Evolutionary conservation across 23 tunicate species (phyloP).

Genomic region (Trididemnum nubilum): DNA sequence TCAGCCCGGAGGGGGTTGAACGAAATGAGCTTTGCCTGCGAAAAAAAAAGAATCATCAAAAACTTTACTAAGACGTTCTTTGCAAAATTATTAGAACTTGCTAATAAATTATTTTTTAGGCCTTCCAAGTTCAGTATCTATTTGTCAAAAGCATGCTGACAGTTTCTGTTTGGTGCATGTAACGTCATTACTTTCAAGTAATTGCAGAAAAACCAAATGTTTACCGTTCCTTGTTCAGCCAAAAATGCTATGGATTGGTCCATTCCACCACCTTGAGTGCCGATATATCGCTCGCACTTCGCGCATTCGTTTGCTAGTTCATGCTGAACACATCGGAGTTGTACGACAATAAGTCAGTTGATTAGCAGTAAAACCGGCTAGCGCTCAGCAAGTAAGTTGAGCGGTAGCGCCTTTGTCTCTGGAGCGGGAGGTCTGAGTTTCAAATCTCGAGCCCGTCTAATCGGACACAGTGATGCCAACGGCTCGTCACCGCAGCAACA

Average conservation of each 20-base stretch:
- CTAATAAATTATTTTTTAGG: background rate
- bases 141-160: too few species aligned
- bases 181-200: too few species aligned
- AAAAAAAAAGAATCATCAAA: background rate
- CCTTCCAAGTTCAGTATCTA: too few species aligned
- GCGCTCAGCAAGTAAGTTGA: too few species aligned
- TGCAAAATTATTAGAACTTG: background rate
- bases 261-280: conserved; percentile 99
- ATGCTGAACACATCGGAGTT: conserved; percentile 36
- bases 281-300: conserved; percentile 81
- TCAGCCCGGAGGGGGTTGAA: conserved; percentile 81
- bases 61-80: background rate
- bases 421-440: too few species aligned
- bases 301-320: conserved; percentile 81
- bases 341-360: background rate
- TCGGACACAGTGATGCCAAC: too few species aligned
- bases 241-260: conserved; percentile 94
- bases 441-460: too few species aligned
- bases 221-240: conserved; percentile 77
- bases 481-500: too few species aligned
- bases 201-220: too few species aligned
- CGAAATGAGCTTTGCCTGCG: conserved; percentile 82
- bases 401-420: too few species aligned
- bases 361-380: too few species aligned
- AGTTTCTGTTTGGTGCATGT: too few species aligned